Conservation (phyloP, 2,797 vertebrate genomes). For the Tachyglossus aculeatus region DNA sequence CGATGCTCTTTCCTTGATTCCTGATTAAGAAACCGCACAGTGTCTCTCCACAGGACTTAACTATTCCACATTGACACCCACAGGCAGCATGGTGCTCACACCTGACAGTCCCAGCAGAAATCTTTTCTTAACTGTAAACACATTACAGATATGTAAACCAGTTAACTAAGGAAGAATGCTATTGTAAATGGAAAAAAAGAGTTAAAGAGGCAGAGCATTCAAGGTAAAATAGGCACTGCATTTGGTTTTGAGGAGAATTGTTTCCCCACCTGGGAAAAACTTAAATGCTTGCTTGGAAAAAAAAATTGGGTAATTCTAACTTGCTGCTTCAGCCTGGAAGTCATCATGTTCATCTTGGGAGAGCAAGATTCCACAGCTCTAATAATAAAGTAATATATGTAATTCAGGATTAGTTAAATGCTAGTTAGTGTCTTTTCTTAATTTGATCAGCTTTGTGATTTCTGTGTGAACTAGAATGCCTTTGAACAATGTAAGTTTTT, state of each 20-base stretch:
- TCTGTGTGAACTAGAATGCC: conserved; percentile 17
- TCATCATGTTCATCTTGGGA: conserved; percentile 34
- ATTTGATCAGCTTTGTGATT: conserved; percentile 1
- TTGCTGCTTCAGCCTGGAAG: conserved; percentile 14
- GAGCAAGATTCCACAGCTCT: conserved; percentile 3
- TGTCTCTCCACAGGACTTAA: neutral
- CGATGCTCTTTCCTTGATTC: too few relatives aligned
- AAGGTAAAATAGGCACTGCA: neutral
- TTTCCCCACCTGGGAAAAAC: conserved; percentile 49
- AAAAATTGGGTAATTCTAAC: conserved; percentile 36
- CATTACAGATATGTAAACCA: neutral
- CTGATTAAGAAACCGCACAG: too few relatives aligned
- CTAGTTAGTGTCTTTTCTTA: conserved; percentile 12
- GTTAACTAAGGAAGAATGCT: conserved; percentile 11
- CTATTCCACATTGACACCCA: neutral
- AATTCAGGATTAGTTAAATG: conserved; percentile 29
- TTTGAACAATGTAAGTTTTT: conserved; percentile 19
- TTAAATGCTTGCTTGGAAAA: conserved; percentile 40
- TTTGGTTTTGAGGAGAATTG: conserved; percentile 21
- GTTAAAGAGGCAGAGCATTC: neutral
- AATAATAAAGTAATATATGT: conserved; percentile 22
- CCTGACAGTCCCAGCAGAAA: neutral
- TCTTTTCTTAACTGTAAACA: neutral
- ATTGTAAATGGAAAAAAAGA: conserved; percentile 2
- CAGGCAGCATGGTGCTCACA: neutral